Percentiles rank a stretch among this genome's conserved stretches.
These are phyloP conservation scores for Nansenia antarctica DNA, from an alignment of 2,113 vertebrate species.

Conservation along the genomic window DNA sequence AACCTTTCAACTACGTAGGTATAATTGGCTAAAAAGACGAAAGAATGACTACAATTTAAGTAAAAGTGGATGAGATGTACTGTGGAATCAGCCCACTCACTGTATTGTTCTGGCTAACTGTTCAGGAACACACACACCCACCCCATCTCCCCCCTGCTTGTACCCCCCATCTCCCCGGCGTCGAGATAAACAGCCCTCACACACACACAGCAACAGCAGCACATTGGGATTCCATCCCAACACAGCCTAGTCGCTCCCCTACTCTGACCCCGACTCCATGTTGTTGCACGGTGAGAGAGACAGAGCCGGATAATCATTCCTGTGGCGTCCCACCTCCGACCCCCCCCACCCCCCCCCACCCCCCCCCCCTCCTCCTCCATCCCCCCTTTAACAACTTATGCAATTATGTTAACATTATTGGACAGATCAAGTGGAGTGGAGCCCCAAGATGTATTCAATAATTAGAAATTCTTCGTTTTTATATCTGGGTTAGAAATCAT, in stretches of 20 bases:
- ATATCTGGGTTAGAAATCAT: constrained; percentile 82
- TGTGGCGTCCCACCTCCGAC: constrained; percentile 44
- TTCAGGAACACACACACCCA: background rate
- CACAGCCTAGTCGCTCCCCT: constrained; percentile 21
- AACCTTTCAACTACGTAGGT: too few species aligned
- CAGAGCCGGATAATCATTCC: constrained; percentile 61
- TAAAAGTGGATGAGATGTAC: background rate
- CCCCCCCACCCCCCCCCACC: constrained; percentile 57
- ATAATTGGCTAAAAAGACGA: too few species aligned
- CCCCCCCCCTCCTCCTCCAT: constrained; percentile 54
- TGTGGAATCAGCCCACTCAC: background rate
- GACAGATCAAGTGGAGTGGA: constrained; percentile 74
- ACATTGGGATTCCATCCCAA: constrained; percentile 21
- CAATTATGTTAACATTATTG: constrained; percentile 85
- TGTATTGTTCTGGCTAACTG: background rate
- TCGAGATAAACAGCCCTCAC: background rate
- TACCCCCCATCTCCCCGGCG: background rate
- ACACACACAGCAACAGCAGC: background rate
- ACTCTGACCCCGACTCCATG: constrained; percentile 37
- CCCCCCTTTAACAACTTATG: constrained; percentile 73
- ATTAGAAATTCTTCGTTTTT: constrained; percentile 78
- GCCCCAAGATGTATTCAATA: constrained; percentile 83
- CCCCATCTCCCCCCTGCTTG: too few species aligned
- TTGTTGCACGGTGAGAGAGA: constrained; percentile 34
- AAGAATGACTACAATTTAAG: background rate